Evolutionary conservation across 2,113 vertebrate species (phyloP).

Genomic region (Amazona guildingii): DNA sequence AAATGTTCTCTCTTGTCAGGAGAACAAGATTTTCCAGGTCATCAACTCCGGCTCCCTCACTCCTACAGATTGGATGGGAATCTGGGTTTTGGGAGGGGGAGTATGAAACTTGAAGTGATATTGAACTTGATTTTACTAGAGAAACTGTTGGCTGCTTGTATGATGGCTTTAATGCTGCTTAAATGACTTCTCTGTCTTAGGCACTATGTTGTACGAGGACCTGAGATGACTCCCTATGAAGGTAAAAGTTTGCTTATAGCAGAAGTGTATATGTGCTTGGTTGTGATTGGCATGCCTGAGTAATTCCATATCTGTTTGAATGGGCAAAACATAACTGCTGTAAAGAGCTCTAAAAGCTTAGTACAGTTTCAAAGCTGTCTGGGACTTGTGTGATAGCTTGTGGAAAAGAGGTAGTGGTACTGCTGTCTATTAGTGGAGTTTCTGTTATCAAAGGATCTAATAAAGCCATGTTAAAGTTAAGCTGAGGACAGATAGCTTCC

Average conservation of each 20-base stretch:
- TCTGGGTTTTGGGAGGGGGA: not conserved
- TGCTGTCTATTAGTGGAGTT: not conserved
- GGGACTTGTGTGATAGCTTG: not conserved
- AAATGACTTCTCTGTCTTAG: conserved; percentile 60
- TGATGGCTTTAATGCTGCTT: not conserved
- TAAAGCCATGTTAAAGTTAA: not conserved
- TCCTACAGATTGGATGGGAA: not conserved
- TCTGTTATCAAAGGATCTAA: not conserved
- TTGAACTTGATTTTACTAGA: not conserved
- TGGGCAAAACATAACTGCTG: not conserved
- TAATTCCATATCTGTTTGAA: not conserved
- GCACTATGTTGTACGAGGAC: conserved; percentile 97
- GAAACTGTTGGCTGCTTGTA: not conserved
- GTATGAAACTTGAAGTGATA: not conserved
- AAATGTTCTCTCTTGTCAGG: not conserved
- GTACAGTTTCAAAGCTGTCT: not conserved
- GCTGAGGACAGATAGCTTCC: not conserved
- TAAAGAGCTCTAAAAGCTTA: not conserved
- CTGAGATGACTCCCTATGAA: conserved; percentile 97
- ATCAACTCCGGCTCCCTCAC: not conserved
- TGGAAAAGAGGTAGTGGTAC: no score
- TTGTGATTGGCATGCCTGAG: not conserved
- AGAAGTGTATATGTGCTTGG: not conserved
- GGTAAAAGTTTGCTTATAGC: conserved; percentile 72
- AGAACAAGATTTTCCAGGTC: not conserved